Evolutionary conservation across 2,888 invertebrate species (phyloP).

Genomic region (Panopea generosa): DNA sequence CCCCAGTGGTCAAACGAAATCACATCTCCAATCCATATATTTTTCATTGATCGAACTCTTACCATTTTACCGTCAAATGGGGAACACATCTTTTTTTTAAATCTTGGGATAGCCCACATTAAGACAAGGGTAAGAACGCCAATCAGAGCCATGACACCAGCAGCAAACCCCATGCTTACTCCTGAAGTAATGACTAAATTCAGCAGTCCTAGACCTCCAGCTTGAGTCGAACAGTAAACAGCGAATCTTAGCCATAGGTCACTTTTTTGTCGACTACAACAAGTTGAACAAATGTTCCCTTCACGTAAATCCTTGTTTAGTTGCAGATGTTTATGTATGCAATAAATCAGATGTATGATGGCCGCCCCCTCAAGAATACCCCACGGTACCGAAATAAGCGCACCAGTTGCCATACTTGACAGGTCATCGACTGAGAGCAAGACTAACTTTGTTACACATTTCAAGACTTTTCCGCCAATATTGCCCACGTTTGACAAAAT

Average conservation of each 20-base stretch:
- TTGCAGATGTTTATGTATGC: constrained; percentile 22
- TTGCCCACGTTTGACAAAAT: constrained; percentile 7
- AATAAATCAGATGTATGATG: constrained; percentile 28
- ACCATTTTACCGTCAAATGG: constrained; percentile 35
- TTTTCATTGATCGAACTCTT: constrained; percentile 6
- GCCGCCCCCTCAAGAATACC: constrained; percentile 6
- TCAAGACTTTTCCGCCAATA: constrained; percentile 24
- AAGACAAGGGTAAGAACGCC: constrained; percentile 16
- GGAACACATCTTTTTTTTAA: constrained; percentile 14
- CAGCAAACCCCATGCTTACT: constrained; percentile 13
- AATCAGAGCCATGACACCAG: constrained; percentile 7
- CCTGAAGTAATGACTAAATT: constrained; percentile 6
- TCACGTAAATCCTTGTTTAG: constrained; percentile 6
- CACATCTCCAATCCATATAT: constrained; percentile 30
- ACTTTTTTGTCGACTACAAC: constrained; percentile 15
- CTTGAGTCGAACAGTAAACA: constrained; percentile 15
- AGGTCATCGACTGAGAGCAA: constrained; percentile 27
- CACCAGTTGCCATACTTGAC: background rate
- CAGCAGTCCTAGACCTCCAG: constrained; percentile 25
- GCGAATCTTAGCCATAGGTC: constrained; percentile 32
- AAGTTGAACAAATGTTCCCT: constrained; percentile 24
- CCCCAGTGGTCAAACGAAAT: constrained; percentile 13
- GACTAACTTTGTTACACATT: constrained; percentile 12
- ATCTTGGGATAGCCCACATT: constrained; percentile 16
- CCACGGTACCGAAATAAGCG: constrained; percentile 15